A percentile compares a stretch with the other conserved stretches of the same genome.
phyloP scores from a whole-genome alignment of 2,888 invertebrate genomes.

The Carabus problematicus region DNA sequence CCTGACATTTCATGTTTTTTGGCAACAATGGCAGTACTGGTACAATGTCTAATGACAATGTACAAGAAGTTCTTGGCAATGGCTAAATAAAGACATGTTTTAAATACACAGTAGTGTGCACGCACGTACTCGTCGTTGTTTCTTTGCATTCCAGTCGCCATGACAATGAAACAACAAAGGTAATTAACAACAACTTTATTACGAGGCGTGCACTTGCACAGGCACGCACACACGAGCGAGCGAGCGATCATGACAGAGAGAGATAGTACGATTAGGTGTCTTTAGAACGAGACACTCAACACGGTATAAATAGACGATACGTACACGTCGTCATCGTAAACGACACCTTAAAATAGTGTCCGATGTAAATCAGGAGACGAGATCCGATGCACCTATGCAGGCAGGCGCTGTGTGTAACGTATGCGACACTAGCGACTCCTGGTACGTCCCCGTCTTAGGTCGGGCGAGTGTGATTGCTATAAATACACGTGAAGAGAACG shows the following conservation, averaged over 20 bases:
- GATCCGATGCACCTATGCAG: too few relatives aligned
- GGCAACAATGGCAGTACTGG: too few relatives aligned
- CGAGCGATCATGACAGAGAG: too few relatives aligned
- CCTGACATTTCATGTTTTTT: too few relatives aligned
- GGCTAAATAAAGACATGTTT: constrained; percentile 13
- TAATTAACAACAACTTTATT: constrained; percentile 26
- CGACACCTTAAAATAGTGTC: constrained; percentile 18
- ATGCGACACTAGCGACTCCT: too few relatives aligned
- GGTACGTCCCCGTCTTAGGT: neutral
- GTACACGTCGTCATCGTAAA: constrained; percentile 16
- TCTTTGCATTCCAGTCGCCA: constrained; percentile 24
- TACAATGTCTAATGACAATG: too few relatives aligned
- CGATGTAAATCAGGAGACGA: constrained; percentile 16
- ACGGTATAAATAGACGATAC: constrained; percentile 25
- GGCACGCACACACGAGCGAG: neutral
- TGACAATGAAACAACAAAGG: constrained; percentile 16
- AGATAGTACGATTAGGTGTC: constrained; percentile 21
- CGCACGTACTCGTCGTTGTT: constrained; percentile 2
- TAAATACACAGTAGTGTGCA: constrained; percentile 18
- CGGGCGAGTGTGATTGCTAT: constrained; percentile 1
- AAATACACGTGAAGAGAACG: constrained; percentile 25
- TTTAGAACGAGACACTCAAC: constrained; percentile 13
- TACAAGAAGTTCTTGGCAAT: constrained; percentile 6
- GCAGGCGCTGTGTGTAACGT: neutral
- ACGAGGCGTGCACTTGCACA: neutral